phyloP scores from a whole-genome alignment of 2,888 invertebrate species.

The Pilophorus perplexus region DNA sequence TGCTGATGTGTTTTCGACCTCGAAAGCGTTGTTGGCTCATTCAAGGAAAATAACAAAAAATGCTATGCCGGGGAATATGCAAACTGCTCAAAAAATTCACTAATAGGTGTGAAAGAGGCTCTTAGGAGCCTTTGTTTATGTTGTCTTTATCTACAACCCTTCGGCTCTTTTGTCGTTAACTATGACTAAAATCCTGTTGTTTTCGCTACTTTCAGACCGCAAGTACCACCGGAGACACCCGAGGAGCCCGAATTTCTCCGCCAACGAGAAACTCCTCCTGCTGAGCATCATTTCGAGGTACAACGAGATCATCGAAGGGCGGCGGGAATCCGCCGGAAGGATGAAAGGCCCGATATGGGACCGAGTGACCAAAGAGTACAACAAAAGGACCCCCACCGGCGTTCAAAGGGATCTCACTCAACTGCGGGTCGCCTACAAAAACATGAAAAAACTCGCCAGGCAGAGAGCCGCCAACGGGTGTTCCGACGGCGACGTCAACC shows the following conservation, averaged over 20 bases:
- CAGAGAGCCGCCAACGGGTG: not conserved
- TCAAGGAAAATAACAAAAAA: too few relatives aligned
- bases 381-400: slow-evolving; percentile 6
- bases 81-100: too few relatives aligned
- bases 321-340: not conserved
- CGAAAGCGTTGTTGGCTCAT: too few relatives aligned
- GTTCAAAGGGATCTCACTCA: slow-evolving; percentile 13
- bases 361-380: slow-evolving; percentile 21
- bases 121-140: too few relatives aligned
- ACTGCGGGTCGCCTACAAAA: slow-evolving; percentile 15
- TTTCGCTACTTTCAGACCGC: too few relatives aligned
- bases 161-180: too few relatives aligned
- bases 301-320: slow-evolving; percentile 26
- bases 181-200: too few relatives aligned
- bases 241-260: slow-evolving; percentile 14
- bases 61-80: too few relatives aligned
- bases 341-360: slow-evolving; percentile 14
- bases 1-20: too few relatives aligned
- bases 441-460: slow-evolving; percentile 14
- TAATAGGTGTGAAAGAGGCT: too few relatives aligned
- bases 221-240: slow-evolving; percentile 5
- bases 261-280: slow-evolving; percentile 1
- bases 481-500: not conserved
- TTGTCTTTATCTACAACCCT: too few relatives aligned
- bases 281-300: slow-evolving; percentile 13